These are phyloP conservation scores for Pristionchus japonicus DNA, from an alignment of 2,888 invertebrate species.

Conservation along the genomic window DNA sequence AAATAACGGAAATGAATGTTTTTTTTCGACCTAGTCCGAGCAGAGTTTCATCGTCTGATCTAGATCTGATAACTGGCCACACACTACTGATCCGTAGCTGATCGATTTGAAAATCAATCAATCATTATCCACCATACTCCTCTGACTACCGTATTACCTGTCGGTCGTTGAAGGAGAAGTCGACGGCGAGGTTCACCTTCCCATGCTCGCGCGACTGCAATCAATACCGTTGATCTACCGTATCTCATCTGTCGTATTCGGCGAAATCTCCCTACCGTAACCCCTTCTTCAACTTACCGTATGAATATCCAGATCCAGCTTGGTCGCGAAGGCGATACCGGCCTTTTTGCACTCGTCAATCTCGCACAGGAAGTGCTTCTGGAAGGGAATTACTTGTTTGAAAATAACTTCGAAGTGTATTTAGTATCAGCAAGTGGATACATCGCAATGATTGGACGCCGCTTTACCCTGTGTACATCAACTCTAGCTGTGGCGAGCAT, in stretches of 20 bases:
- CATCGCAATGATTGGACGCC: background rate
- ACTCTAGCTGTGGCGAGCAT: background rate
- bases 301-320: constrained; percentile 69
- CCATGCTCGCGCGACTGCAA: constrained; percentile 44
- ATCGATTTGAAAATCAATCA: background rate
- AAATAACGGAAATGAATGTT: too few relatives aligned
- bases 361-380: constrained; percentile 63
- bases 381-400: background rate
- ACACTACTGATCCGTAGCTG: background rate
- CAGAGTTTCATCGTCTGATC: background rate
- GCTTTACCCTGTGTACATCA: background rate
- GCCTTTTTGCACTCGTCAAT: constrained; percentile 61
- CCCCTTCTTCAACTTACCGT: constrained; percentile 47
- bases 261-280: background rate
- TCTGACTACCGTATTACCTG: constrained; percentile 1
- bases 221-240: background rate
- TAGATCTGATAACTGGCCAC: background rate
- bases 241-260: background rate
- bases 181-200: constrained; percentile 15
- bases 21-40: background rate
- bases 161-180: constrained; percentile 44
- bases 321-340: constrained; percentile 70
- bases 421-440: background rate
- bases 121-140: background rate
- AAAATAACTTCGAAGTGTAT: background rate